Base-by-base conservation (phyloP, 92 coral and sea anemone genomes). In the Desmophyllum pertusum region DNA sequence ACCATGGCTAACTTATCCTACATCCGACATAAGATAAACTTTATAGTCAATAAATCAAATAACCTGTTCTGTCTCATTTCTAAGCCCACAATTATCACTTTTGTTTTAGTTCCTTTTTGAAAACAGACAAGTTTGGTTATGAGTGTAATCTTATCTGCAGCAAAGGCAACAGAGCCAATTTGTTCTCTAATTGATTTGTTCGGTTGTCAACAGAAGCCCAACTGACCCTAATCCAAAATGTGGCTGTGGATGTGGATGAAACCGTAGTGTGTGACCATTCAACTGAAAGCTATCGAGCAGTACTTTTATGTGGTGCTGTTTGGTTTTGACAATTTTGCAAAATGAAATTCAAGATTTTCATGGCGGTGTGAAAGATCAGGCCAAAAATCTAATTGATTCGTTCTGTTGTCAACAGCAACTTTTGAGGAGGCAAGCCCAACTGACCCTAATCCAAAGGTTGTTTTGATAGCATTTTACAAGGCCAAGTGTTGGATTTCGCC, bases 121-220 rank as follows among this genome's bases (percentile, higher is more conserved):
- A 46, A 70, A 80, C 67, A 80, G 76, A 80, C 63, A 51, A 19
- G 23, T 18, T 50, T 80, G 66, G 48, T 68, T 45, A 50, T 51
- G 64, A 29, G 27, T 82, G 86, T 82, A 72, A 82, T 72, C 79
- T 71, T 69, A 82, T 82, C 86, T 71, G 36, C 23, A 27, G 40
- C 45, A 70, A 37, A n/a, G 37, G 68, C 59, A 41, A 31, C 38
- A 19, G 78, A 69, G 70, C 46, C 85, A 77, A 77, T 85, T 70
- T 78, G 78, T 73, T 85, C 78, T 70, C 59, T 70, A 70, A 70
- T 68, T 52, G 70, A 39, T 78, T 39, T 48, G 45, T 84, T 77
- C 83, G 52, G 19, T 38, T 81, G 78, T 81, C 85, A 81, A 69
- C 84, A 69, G n/a, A 25, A 57, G 11, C 73, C 29, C 36, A 10